Percentiles rank a stretch among this genome's conserved stretches.
Conservation (phyloP, 2,797 vertebrate species). For the Amphiprion clarkii region DNA sequence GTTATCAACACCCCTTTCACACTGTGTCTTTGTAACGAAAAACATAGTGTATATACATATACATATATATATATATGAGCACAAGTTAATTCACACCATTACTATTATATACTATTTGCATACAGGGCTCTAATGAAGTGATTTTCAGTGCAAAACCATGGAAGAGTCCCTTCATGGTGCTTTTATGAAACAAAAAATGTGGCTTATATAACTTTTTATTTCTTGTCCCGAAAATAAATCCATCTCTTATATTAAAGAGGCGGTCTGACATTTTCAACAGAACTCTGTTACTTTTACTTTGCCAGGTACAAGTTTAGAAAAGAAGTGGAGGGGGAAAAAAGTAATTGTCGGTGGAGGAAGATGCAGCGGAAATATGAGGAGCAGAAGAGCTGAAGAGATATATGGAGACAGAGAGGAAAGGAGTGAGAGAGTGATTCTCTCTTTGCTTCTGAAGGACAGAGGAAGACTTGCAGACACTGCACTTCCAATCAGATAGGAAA, state of each 20-base stretch:
- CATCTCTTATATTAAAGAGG: slow-evolving; percentile 31
- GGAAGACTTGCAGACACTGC: slow-evolving; percentile 75
- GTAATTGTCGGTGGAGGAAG: slow-evolving; percentile 22
- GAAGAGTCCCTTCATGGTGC: too few species aligned
- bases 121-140: too few species aligned
- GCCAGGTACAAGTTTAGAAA: slow-evolving; percentile 16
- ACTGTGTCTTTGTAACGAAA: too few species aligned
- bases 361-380: slow-evolving; percentile 16
- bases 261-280: slow-evolving; percentile 32
- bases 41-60: too few species aligned
- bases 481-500: slow-evolving; percentile 81
- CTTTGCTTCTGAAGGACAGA: slow-evolving; percentile 73
- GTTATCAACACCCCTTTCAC: too few species aligned
- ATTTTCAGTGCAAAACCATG: too few species aligned
- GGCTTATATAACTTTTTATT: background rate
- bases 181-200: background rate
- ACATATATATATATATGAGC: too few species aligned
- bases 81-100: too few species aligned
- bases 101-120: too few species aligned
- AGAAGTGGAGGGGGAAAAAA: background rate
- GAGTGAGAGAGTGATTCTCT: slow-evolving; percentile 49
- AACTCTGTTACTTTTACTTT: slow-evolving; percentile 39
- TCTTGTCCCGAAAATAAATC: background rate
- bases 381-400: slow-evolving; percentile 44
- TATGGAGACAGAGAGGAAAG: slow-evolving; percentile 11